These are phyloP conservation scores for Eospalax fontanierii DNA, from an alignment of 2,797 vertebrate species.

Conservation along the genomic window DNA sequence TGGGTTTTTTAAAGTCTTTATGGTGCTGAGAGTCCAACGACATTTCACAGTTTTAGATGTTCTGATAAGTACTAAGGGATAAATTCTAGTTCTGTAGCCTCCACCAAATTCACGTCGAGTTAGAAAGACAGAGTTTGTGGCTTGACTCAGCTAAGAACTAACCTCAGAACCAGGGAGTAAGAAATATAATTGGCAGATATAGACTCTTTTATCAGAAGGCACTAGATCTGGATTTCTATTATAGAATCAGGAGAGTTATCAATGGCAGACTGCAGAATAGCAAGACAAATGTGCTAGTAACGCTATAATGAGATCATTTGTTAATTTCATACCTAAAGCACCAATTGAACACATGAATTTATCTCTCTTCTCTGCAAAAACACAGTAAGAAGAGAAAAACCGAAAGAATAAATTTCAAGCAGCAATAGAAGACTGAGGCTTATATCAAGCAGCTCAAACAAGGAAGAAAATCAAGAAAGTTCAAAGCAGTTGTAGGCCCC, in stretches of 20 bases:
- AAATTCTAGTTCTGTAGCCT: background rate
- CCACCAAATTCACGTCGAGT: background rate
- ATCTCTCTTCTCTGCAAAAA: background rate
- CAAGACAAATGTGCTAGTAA: background rate
- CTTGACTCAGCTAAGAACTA: background rate
- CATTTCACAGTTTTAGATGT: background rate
- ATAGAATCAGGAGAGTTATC: background rate
- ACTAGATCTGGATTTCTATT: background rate
- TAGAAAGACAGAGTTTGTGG: background rate
- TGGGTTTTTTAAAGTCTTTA: background rate
- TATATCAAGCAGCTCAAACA: background rate
- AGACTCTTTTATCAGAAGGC: background rate
- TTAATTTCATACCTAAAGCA: background rate
- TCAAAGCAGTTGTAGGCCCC: background rate
- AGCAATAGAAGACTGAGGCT: constrained; percentile 21
- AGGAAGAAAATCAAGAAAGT: background rate
- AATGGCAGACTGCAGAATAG: background rate
- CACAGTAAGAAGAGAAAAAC: background rate
- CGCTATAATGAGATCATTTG: background rate
- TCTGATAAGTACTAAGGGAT: background rate
- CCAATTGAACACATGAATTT: constrained; percentile 8
- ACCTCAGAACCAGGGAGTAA: background rate
- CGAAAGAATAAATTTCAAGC: constrained; percentile 3
- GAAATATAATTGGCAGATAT: background rate
- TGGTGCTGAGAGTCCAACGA: background rate